phyloP scores from a whole-genome alignment of 2,113 vertebrate genomes.

The Callaeas wilsoni region DNA sequence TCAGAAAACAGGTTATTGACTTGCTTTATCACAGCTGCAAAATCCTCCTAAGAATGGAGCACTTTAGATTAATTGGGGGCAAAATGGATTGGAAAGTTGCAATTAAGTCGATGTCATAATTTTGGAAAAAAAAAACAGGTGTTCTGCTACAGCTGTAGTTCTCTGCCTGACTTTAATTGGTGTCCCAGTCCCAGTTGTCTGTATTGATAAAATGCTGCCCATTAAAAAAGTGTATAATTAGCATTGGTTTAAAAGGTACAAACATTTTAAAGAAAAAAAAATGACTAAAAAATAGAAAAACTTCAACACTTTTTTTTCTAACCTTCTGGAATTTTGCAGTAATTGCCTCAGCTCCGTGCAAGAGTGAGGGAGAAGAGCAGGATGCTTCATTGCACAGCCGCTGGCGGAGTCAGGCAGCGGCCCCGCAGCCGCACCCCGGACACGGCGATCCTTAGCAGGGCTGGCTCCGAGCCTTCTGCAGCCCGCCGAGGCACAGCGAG shows the following conservation, averaged over 20 bases:
- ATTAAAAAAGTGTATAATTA: neutral
- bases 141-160: neutral
- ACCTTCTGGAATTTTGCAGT: neutral
- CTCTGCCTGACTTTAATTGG: slow-evolving; percentile 11
- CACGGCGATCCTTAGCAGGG: no score
- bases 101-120: slow-evolving; percentile 31
- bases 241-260: neutral
- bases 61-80: slow-evolving; percentile 10
- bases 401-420: neutral
- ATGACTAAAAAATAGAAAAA: neutral
- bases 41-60: neutral
- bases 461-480: no score
- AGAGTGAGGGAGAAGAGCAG: neutral
- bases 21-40: neutral
- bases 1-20: slow-evolving; percentile 3
- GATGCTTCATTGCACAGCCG: neutral
- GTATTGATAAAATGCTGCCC: neutral
- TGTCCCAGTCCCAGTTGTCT: neutral
- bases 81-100: slow-evolving; percentile 13
- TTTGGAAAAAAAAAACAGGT: neutral
- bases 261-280: neutral
- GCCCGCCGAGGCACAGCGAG: neutral
- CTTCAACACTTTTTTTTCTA: neutral
- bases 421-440: neutral
- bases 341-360: neutral